These are phyloP conservation scores for Lepidochrysops patricia DNA, from an alignment of 2,888 invertebrate genomes.

Conservation along the genomic window DNA sequence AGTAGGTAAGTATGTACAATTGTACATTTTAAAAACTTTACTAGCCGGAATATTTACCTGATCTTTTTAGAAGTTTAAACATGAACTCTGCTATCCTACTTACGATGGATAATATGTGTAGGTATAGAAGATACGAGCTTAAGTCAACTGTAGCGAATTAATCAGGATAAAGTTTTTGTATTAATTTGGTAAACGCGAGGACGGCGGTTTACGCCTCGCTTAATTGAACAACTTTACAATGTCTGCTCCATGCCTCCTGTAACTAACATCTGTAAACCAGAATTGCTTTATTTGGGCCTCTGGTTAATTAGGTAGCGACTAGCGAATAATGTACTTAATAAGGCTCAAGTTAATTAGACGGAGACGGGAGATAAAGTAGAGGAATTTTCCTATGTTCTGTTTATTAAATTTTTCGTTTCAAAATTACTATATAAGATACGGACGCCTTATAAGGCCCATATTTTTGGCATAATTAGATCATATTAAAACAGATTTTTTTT, in stretches of 20 bases:
- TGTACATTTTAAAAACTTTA: too few species aligned
- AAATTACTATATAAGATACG: too few species aligned
- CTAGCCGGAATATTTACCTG: too few species aligned
- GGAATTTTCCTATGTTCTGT: neutral
- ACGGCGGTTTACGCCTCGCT: slow-evolving; percentile 28
- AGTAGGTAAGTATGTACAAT: too few species aligned
- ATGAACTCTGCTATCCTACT: too few species aligned
- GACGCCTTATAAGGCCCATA: too few species aligned
- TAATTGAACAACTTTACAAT: slow-evolving; percentile 46
- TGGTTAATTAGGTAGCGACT: slow-evolving; percentile 20
- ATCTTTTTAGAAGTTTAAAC: too few species aligned
- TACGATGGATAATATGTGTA: too few species aligned
- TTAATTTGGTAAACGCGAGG: slow-evolving; percentile 21
- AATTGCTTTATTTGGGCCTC: slow-evolving; percentile 50
- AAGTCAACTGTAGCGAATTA: neutral
- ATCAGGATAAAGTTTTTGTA: slow-evolving; percentile 18
- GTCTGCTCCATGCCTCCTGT: slow-evolving; percentile 43
- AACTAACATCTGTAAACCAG: slow-evolving; percentile 49
- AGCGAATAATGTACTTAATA: neutral
- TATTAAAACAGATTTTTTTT: too few species aligned
- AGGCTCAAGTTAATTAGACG: neutral
- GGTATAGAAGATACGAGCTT: too few species aligned
- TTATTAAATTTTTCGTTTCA: neutral
- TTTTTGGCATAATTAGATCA: too few species aligned
- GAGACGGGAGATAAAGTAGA: too few species aligned